phyloP scores from a whole-genome alignment of 2,797 vertebrate species.

The Rhinatrema bivittatum region DNA sequence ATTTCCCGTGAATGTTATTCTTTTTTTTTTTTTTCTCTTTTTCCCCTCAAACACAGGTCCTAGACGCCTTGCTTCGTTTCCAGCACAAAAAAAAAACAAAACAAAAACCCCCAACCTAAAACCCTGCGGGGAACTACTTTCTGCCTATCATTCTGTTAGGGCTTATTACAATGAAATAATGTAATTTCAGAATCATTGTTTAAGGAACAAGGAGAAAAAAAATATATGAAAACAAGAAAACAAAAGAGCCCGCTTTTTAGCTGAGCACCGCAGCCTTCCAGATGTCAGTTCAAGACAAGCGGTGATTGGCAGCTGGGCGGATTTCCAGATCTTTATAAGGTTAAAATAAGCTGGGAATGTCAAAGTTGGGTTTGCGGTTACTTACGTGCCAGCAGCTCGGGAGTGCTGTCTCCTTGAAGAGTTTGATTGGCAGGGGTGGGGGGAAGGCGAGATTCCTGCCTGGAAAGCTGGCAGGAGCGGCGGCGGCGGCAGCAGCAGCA shows the following conservation, averaged over 20 bases:
- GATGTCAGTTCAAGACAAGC: background rate
- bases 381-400: slow-evolving; percentile 75
- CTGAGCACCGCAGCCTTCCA: background rate
- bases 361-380: slow-evolving; percentile 66
- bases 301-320: slow-evolving; percentile 20
- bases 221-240: background rate
- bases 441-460: slow-evolving; percentile 41
- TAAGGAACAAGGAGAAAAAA: slow-evolving; percentile 47
- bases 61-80: slow-evolving; percentile 4
- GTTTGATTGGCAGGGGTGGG: slow-evolving; percentile 72
- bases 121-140: background rate
- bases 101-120: background rate
- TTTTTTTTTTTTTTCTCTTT: too few relatives aligned
- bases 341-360: slow-evolving; percentile 45
- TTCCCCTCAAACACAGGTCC: slow-evolving; percentile 2
- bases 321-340: slow-evolving; percentile 7
- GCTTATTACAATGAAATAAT: slow-evolving; percentile 7
- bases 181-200: slow-evolving; percentile 22
- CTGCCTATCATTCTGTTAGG: background rate
- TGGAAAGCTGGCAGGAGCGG: background rate
- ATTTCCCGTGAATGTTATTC: slow-evolving; percentile 4
- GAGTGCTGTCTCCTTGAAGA: slow-evolving; percentile 68
- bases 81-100: background rate
- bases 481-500: slow-evolving; percentile 34
- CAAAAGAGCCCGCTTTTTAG: background rate